Conservation (phyloP, 53 echinoderm and acorn worm genomes). For the Holothuria leucospilota region DNA sequence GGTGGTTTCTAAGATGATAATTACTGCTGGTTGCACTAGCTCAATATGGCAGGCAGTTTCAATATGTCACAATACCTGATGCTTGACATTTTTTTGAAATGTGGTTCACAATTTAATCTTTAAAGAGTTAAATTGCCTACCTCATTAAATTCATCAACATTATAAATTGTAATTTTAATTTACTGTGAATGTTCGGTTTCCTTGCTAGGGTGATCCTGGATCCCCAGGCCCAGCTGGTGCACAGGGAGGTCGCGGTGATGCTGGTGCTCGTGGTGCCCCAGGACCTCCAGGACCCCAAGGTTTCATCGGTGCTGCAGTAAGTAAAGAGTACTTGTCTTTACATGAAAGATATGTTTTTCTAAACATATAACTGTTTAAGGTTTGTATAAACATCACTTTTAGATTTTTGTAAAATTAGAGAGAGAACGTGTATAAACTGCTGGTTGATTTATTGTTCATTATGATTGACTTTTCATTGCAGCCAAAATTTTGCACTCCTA, state of each 20-base stretch:
- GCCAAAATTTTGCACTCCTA: too few relatives aligned
- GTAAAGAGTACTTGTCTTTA: background rate
- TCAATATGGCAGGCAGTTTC: too few relatives aligned
- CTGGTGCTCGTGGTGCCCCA: constrained; percentile 74
- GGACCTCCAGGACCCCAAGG: constrained; percentile 83
- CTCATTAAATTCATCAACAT: too few relatives aligned
- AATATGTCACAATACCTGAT: too few relatives aligned
- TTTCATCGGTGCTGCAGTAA: constrained; percentile 80
- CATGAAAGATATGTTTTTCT: too few relatives aligned
- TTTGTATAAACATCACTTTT: background rate
- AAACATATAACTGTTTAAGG: too few relatives aligned
- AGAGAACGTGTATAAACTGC: background rate
- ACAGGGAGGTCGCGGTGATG: constrained; percentile 79
- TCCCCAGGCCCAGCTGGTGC: constrained; percentile 85
- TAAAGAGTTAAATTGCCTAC: too few relatives aligned
- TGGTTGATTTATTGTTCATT: background rate
- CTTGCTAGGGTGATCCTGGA: constrained; percentile 76
- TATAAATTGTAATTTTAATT: background rate
- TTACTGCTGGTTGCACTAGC: too few relatives aligned
- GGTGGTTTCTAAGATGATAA: too few relatives aligned
- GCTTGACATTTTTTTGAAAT: too few relatives aligned
- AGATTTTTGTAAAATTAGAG: background rate
- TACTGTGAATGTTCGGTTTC: background rate
- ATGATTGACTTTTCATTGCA: background rate
- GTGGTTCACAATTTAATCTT: too few relatives aligned